These are phyloP conservation scores for Antedon mediterranea DNA, from an alignment of 53 echinoderm and acorn worm species.

Conservation along the genomic window DNA sequence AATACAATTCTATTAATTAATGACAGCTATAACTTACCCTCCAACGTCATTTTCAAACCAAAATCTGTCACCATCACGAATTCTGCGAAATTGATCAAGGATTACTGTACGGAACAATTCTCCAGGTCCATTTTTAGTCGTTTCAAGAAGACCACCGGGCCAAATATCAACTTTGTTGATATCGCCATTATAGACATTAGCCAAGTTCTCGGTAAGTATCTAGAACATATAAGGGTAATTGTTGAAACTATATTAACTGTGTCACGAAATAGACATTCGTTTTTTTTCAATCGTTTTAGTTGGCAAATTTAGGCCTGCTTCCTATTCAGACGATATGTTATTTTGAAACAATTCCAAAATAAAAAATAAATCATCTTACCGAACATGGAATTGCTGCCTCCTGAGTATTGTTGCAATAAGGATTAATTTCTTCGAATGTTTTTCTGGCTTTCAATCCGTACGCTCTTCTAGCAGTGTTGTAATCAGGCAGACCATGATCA, in stretches of 20 bases:
- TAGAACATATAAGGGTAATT: slow-evolving; percentile 1
- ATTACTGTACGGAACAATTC: slow-evolving; percentile 69
- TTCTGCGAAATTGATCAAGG: slow-evolving; percentile 70
- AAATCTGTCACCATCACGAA: slow-evolving; percentile 75
- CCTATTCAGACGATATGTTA: too few species aligned
- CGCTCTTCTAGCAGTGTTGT: slow-evolving; percentile 71
- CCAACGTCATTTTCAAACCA: slow-evolving; percentile 66
- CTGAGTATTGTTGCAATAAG: background rate
- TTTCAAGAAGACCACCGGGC: slow-evolving; percentile 84
- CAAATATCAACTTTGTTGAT: slow-evolving; percentile 71
- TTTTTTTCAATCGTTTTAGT: too few species aligned
- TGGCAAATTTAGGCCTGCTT: too few species aligned
- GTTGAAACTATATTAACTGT: too few species aligned
- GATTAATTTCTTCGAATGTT: slow-evolving; percentile 34
- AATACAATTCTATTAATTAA: too few species aligned
- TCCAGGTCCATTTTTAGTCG: slow-evolving; percentile 75
- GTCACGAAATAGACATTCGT: too few species aligned
- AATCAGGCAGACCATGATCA: slow-evolving; percentile 90
- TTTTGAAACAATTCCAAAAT: too few species aligned
- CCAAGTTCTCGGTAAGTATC: slow-evolving; percentile 21
- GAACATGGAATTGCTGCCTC: background rate
- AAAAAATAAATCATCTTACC: background rate
- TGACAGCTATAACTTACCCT: slow-evolving; percentile 29
- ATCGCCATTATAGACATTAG: slow-evolving; percentile 1
- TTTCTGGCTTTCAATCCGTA: slow-evolving; percentile 26